Percentiles rank a stretch among this genome's conserved stretches.
Evolutionary conservation across 2,113 vertebrate species (phyloP).

Genomic region (Physeter macrocephalus): DNA sequence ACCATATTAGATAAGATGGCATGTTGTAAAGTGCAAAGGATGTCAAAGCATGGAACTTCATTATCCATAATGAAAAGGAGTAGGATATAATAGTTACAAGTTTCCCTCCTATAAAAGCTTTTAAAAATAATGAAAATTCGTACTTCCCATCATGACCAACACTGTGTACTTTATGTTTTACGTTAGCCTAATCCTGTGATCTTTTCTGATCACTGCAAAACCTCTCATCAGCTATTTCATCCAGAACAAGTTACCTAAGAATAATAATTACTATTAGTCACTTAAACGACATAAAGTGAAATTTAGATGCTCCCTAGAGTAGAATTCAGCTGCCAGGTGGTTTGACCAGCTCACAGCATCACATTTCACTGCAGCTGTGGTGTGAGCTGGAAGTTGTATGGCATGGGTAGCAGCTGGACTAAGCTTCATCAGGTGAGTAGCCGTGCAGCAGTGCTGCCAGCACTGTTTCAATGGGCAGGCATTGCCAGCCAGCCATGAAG

Average conservation of each 20-base stretch:
- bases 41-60: neutral
- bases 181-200: neutral
- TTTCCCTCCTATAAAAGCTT: neutral
- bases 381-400: neutral
- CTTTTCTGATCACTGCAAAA: neutral
- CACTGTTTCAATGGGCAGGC: neutral
- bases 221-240: neutral
- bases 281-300: constrained; percentile 20
- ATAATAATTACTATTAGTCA: neutral
- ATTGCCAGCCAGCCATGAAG: neutral
- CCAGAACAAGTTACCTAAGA: neutral
- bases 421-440: neutral
- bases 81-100: neutral
- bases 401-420: neutral
- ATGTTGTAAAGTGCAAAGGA: neutral
- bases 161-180: neutral
- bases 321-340: neutral
- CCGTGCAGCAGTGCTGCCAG: neutral
- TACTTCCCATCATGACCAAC: neutral
- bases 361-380: neutral
- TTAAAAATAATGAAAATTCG: neutral
- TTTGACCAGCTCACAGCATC: neutral
- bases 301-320: neutral
- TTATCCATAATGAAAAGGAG: neutral
- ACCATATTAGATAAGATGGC: neutral